Evolutionary conservation across 2,888 invertebrate species (phyloP).

Genomic region (Periphyllus acericola): DNA sequence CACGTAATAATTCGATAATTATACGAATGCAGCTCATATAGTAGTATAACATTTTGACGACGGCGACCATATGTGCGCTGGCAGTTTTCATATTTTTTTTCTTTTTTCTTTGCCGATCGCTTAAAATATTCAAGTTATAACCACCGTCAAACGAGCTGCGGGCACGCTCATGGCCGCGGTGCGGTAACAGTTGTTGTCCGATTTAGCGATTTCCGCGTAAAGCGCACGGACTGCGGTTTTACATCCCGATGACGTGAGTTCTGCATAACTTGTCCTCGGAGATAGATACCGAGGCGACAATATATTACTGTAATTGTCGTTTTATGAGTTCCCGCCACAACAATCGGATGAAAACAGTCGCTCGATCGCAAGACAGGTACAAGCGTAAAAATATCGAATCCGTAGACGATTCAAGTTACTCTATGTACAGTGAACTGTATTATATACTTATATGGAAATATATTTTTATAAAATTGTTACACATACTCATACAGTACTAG

Average conservation of each 20-base stretch:
- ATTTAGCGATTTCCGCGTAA: not conserved
- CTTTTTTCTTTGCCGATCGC: not conserved
- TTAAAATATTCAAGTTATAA: not conserved
- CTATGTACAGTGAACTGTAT: too few species aligned
- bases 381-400: too few species aligned
- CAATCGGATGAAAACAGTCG: too few species aligned
- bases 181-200: not conserved
- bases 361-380: too few species aligned
- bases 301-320: too few species aligned
- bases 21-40: not conserved
- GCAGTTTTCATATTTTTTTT: not conserved
- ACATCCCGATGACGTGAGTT: not conserved
- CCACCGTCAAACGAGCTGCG: not conserved
- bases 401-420: too few species aligned
- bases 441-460: too few species aligned
- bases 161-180: not conserved
- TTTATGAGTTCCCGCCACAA: too few species aligned
- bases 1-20: not conserved
- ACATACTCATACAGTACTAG: too few species aligned
- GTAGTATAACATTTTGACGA: not conserved
- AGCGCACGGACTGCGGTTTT: not conserved
- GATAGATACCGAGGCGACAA: too few species aligned
- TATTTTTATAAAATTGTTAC: too few species aligned
- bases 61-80: not conserved
- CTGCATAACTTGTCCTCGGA: too few species aligned